Evolutionary conservation across 2,113 vertebrate genomes (phyloP), one percentile per base, ranked within the genome.

Genomic region (Protomyctophum bolini): DNA sequence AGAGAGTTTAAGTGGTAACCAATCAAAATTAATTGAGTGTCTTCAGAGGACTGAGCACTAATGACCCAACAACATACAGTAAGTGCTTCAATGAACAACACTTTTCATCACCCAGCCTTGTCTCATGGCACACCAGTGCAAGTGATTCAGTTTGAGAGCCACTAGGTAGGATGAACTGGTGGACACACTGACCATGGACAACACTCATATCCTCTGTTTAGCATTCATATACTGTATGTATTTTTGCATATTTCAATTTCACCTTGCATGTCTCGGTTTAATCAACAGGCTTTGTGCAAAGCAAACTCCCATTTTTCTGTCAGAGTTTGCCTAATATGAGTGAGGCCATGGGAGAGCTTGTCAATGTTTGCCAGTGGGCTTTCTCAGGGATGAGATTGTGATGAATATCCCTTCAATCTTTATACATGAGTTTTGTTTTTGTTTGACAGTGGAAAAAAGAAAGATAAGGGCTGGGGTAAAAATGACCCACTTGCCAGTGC

Each of bases 351-450:
- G 73, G 75, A 87, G 74, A 87, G 87, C 71, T 88, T 91, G 86
- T 80, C 86, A 87, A 83, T 89, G 82, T 92, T 95, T 93, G 86
- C 79, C 76, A 80, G 84, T 41, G 77, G 77, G 90, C 93, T 90
- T 92, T 75, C 87, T 83, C 87, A 85, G 88, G 77, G 76, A 85
- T 89, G 80, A 70, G 77, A 74, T 73, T 65, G 72, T 74, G 85
- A 87, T 86, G 72, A 89, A 88, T 90, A 87, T 89, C 81, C 85
- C 51, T 64, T 73, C 83, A 90, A 67, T 76, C 80, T 80, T 88
- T 86, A 85, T 89, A 83, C 60, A 73, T 72, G 80, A 33, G 66
- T 8, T n/a, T 87, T 55, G 8, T 77, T 73, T 81, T 76, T 58
- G 58, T 81, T 78, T 84, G 48, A 62, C 60, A 70, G 46, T 3